A percentile compares a stretch with the other conserved stretches of the same genome.
Evolutionary conservation across 2,797 vertebrate species (phyloP).

Genomic region (Amazona ochrocephala): DNA sequence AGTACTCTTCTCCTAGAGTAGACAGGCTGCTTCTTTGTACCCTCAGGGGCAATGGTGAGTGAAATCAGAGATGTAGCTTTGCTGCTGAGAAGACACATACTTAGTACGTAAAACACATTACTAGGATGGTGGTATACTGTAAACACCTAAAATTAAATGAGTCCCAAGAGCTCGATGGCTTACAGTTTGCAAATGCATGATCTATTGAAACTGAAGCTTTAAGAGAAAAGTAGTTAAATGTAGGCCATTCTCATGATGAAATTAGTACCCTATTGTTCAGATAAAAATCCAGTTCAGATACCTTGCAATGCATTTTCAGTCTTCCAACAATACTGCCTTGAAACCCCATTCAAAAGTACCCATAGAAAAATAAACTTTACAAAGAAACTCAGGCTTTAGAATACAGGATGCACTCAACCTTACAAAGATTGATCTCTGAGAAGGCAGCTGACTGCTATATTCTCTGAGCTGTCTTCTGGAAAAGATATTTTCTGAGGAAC

Average conservation of each 20-base stretch:
- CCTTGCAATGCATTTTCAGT: neutral
- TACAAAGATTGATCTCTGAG: neutral
- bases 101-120: neutral
- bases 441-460: neutral
- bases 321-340: neutral
- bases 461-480: neutral
- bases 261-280: neutral
- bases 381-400: neutral
- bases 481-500: neutral
- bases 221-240: neutral
- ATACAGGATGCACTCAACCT: neutral
- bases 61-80: neutral
- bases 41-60: neutral
- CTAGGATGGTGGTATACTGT: neutral
- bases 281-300: neutral
- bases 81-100: neutral
- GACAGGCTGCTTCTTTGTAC: neutral
- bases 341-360: neutral
- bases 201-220: neutral
- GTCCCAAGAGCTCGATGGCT: neutral
- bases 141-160: neutral
- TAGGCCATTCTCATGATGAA: neutral
- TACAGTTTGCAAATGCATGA: neutral
- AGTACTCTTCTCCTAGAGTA: neutral
- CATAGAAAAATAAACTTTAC: neutral